phyloP scores from a whole-genome alignment of 2,797 vertebrate species.

The Calcarius lapponicus region DNA sequence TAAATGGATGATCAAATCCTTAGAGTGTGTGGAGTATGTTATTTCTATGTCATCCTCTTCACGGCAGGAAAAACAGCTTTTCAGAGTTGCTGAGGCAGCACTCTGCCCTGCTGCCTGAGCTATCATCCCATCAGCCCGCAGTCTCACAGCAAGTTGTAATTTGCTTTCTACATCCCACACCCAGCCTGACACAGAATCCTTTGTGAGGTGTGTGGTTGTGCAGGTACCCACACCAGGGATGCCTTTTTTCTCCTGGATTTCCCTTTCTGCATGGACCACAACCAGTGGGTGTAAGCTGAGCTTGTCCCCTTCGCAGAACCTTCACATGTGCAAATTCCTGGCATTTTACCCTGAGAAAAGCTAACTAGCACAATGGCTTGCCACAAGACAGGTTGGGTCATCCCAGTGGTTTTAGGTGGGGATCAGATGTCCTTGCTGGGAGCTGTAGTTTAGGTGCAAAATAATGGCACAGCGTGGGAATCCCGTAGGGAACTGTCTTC shows the following conservation, averaged over 20 bases:
- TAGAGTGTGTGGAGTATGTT: slow-evolving; percentile 35
- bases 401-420: neutral
- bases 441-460: neutral
- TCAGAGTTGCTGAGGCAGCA: slow-evolving; percentile 53
- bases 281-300: neutral
- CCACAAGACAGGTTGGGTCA: neutral
- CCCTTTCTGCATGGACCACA: neutral
- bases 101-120: slow-evolving; percentile 35
- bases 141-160: slow-evolving; percentile 24
- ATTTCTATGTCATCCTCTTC: slow-evolving; percentile 64
- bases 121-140: neutral
- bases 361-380: neutral
- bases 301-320: neutral
- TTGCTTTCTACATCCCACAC: slow-evolving; percentile 10
- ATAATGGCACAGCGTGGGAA: neutral
- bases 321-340: neutral
- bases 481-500: neutral
- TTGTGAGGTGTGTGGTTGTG: neutral
- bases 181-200: neutral
- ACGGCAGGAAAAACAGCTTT: slow-evolving; percentile 59
- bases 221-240: neutral
- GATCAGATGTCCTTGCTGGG: neutral
- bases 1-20: slow-evolving; percentile 69
- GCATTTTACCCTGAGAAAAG: neutral
- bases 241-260: neutral